Base-by-base conservation (phyloP, 2,797 vertebrate genomes). In the Leucoraja ocellata region DNA sequence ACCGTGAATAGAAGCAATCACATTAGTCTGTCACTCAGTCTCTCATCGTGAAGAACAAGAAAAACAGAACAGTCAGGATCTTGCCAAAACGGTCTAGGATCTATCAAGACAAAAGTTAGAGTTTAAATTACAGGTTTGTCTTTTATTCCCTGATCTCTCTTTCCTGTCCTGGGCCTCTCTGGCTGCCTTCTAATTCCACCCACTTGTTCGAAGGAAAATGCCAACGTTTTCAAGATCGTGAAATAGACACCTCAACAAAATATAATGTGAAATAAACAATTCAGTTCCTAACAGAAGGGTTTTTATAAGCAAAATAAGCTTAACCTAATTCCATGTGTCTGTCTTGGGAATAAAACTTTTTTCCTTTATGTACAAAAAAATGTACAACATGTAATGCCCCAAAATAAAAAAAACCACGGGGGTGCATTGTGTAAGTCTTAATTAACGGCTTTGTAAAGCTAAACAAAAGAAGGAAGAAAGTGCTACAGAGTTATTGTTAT, bases 401-500 rank as follows among this genome's bases (percentile, higher is more conserved):
- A 16, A 95, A 96, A 97, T 96, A 97, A 96, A 95, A 95, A 95
- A 94, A 95, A 94, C 95, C 95, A 95, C 95, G 94, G 96, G 96
- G 95, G 96, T 94, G 95, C 96, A 96, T 96, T 97, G 96, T 96
- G 94, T 95, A 95, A 94, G 94, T 96, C 96, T 97, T 96, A 96
- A 97, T 97, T 96, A 97, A 95, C 95, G 96, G 95, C 96, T 97
- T 97, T 97, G 96, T 97, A 96, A 96, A 95, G 90, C 93, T 96
- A 96, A 97, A 97, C 96, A 96, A 96, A 97, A 95, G 95, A 94
- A 96, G 96, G 96, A 95, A 96, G 94, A 95, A 97, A 96, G 96
- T 96, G 97, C 96, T 96, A 96, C 96, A 95, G 96, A 95, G 95
- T 96, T 96, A 97, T 97, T 97, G 97, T 97, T 97, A 97, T 96